Conservation (phyloP, 2,888 invertebrate species). For the Tipula vernalis region DNA sequence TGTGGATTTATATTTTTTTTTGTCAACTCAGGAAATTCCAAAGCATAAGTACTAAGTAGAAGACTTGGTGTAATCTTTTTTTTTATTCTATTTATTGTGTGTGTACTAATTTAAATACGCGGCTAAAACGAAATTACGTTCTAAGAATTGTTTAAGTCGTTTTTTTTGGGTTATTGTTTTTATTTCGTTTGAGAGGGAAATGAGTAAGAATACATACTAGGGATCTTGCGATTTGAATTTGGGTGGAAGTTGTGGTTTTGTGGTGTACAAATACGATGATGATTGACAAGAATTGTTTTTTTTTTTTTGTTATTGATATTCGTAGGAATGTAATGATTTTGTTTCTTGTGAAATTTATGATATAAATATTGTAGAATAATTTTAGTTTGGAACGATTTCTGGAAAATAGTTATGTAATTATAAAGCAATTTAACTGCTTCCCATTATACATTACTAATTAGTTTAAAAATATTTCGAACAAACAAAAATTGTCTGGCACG, state of each 20-base stretch:
- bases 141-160: background rate
- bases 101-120: background rate
- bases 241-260: background rate
- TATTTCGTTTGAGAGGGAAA: background rate
- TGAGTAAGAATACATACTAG: background rate
- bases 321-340: background rate
- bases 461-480: no score
- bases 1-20: background rate
- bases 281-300: background rate
- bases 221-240: background rate
- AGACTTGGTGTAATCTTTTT: background rate
- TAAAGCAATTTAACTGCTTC: no score
- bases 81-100: background rate
- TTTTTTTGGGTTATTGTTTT: background rate
- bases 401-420: no score
- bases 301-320: background rate
- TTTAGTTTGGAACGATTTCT: no score
- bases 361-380: no score
- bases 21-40: constrained; percentile 4
- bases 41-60: background rate
- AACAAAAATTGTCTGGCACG: no score
- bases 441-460: no score
- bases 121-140: background rate
- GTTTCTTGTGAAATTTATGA: background rate
- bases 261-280: background rate